phyloP scores from a whole-genome alignment of 2,797 vertebrate species.

The Diplodus puntazzo region DNA sequence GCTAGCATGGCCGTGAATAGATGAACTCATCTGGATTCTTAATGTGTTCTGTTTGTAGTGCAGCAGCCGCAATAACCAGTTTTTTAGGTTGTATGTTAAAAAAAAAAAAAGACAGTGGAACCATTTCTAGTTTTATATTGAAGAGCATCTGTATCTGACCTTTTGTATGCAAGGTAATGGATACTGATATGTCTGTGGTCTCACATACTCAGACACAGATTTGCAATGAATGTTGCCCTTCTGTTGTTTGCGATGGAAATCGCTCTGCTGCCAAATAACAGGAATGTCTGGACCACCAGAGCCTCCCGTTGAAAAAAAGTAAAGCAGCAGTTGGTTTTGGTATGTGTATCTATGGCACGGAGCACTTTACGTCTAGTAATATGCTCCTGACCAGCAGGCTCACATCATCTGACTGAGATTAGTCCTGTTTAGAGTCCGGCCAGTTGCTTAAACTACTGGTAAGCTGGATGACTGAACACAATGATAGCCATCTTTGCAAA shows the following conservation, averaged over 20 bases:
- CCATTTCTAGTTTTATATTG: not conserved
- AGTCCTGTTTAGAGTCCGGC: conserved; percentile 32
- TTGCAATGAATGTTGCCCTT: not conserved
- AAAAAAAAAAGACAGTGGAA: not conserved
- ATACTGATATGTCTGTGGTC: not conserved
- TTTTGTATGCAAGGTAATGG: conserved; percentile 7
- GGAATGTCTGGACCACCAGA: conserved; percentile 11
- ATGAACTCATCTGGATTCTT: not conserved
- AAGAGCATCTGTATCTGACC: not conserved
- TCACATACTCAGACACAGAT: not conserved
- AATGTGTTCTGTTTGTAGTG: not conserved
- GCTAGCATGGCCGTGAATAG: not conserved
- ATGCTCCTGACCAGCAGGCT: conserved; percentile 41
- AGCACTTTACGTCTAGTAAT: conserved; percentile 20
- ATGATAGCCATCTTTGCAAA: not conserved
- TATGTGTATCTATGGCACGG: not conserved
- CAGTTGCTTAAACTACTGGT: conserved; percentile 6
- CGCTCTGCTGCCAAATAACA: conserved; percentile 9
- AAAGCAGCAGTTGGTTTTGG: not conserved
- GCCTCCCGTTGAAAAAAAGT: not conserved
- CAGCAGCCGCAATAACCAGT: not conserved
- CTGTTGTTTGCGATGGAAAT: not conserved
- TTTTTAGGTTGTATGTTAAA: not conserved
- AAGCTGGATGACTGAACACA: not conserved
- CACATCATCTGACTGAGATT: conserved; percentile 76